A percentile compares a stretch with the other conserved stretches of the same genome.
Conservation (phyloP, 2,113 vertebrate species). For the Pundamilia nyererei region DNA sequence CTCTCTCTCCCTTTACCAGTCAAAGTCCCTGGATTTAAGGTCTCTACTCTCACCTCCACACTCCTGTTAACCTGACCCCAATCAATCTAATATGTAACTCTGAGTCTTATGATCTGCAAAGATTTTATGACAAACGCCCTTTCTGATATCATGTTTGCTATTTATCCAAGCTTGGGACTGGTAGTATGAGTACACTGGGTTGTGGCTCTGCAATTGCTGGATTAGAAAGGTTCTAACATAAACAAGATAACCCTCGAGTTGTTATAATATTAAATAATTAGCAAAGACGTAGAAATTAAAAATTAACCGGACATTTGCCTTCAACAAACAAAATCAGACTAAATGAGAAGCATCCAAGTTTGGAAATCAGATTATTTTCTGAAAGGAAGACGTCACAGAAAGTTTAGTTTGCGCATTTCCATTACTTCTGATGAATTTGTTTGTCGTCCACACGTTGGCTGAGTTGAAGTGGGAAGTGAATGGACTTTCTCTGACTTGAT, state of each 20-base stretch:
- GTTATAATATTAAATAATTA: not conserved
- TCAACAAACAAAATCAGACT: not conserved
- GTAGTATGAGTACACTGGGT: not conserved
- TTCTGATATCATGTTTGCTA: not conserved
- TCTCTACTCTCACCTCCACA: not conserved
- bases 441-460: not conserved
- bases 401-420: not conserved
- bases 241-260: not conserved
- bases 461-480: not conserved
- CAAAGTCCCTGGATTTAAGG: not conserved
- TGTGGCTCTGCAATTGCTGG: not conserved
- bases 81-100: not conserved
- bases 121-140: fast-evolving
- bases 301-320: not conserved
- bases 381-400: not conserved
- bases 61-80: not conserved
- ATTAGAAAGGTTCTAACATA: not conserved
- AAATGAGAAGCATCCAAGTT: not conserved
- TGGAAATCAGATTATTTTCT: not conserved
- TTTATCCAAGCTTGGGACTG: not conserved
- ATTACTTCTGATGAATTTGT: not conserved
- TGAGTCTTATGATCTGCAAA: not conserved
- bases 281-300: not conserved
- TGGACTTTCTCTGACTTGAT: not conserved
- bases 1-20: not conserved